Percentiles rank a stretch among this genome's conserved stretches.
These are phyloP conservation scores for Euthynnus affinis DNA, from an alignment of 2,797 vertebrate genomes.

Conservation along the genomic window DNA sequence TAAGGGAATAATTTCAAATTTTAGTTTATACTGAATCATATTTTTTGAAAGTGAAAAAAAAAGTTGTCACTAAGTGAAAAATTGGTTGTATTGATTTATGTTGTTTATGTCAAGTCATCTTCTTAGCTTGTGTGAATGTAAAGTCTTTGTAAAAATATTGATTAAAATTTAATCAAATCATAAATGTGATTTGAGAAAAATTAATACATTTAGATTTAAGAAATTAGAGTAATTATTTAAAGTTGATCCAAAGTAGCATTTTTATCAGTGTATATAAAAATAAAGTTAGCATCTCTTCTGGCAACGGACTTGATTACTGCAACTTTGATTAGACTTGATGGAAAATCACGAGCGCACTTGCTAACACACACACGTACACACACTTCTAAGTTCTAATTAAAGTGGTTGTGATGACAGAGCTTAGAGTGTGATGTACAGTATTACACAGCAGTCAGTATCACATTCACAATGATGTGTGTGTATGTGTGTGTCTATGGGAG, in stretches of 20 bases:
- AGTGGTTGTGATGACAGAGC: conserved; percentile 77
- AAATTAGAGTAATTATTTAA: not conserved
- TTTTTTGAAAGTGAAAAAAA: too few species aligned
- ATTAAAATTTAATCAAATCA: too few species aligned
- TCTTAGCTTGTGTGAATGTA: not conserved
- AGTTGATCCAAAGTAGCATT: not conserved
- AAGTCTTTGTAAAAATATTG: too few species aligned
- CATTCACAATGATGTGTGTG: conserved; percentile 47
- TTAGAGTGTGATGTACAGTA: conserved; percentile 74
- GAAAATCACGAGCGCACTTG: conserved; percentile 45
- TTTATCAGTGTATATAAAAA: conserved; percentile 28
- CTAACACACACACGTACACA: conserved; percentile 21
- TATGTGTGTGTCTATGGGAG: not conserved
- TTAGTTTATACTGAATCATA: too few species aligned
- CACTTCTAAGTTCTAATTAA: conserved; percentile 77
- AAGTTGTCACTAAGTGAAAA: too few species aligned
- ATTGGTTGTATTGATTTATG: too few species aligned
- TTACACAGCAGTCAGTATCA: conserved; percentile 70
- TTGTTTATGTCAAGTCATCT: not conserved
- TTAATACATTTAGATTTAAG: too few species aligned
- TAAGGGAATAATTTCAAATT: too few species aligned
- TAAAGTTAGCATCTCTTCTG: conserved; percentile 52
- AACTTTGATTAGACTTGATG: conserved; percentile 64
- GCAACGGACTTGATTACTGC: conserved; percentile 60
- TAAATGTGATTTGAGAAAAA: too few species aligned